These are phyloP conservation scores for Pristis pectinata DNA, from an alignment of 2,797 vertebrate species.

Conservation along the genomic window DNA sequence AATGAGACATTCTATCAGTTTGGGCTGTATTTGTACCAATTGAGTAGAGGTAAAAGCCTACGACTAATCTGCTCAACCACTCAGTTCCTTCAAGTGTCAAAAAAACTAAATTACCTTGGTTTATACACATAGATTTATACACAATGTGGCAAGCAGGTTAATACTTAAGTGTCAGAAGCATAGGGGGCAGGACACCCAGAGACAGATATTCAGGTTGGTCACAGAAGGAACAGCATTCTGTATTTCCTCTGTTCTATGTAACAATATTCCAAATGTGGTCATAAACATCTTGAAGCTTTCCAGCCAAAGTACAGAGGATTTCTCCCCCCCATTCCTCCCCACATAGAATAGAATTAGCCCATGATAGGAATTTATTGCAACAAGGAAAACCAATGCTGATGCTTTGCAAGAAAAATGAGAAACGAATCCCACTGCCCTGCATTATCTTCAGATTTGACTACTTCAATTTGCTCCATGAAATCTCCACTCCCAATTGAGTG, in stretches of 20 bases:
- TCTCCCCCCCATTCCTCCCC: background rate
- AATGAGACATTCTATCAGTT: background rate
- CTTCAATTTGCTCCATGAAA: slow-evolving; percentile 24
- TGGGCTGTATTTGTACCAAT: background rate
- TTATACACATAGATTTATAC: background rate
- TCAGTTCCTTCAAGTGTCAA: background rate
- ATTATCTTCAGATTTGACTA: background rate
- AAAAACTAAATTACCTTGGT: background rate
- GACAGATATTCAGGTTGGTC: background rate
- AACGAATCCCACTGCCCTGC: background rate
- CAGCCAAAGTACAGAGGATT: background rate
- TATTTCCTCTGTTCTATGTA: background rate
- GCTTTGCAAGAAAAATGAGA: background rate
- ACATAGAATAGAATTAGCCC: background rate
- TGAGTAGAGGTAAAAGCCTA: background rate
- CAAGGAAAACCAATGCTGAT: background rate
- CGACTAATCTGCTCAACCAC: background rate
- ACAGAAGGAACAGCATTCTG: background rate
- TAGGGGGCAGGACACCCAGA: background rate
- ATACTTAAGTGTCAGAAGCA: background rate
- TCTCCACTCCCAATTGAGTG: background rate
- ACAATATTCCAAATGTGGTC: background rate
- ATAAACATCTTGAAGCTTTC: background rate
- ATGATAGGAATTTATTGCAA: background rate
- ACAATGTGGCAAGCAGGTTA: background rate